These are phyloP conservation scores for Cosmia trapezina DNA, from an alignment of 2,888 invertebrate species.

Conservation along the genomic window DNA sequence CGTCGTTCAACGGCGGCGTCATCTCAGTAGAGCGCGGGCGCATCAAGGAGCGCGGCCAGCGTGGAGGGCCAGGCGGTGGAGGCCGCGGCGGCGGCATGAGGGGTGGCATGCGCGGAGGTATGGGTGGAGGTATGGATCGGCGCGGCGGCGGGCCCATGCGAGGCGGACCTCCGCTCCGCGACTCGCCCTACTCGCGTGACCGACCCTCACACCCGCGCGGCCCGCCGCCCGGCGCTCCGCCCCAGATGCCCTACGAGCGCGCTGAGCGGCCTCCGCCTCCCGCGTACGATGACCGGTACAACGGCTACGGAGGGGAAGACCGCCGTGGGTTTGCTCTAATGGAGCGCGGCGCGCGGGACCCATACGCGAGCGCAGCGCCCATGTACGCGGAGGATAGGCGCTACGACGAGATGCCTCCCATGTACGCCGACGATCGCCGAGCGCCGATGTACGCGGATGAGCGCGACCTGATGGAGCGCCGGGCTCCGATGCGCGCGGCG, in stretches of 20 bases:
- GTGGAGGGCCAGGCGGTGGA: constrained; percentile 86
- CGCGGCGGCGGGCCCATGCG: constrained; percentile 78
- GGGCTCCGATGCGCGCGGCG: constrained; percentile 72
- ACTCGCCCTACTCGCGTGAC: constrained; percentile 80
- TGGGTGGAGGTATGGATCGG: constrained; percentile 80
- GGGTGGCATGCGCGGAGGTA: constrained; percentile 86
- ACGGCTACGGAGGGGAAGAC: constrained; percentile 85
- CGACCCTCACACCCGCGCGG: constrained; percentile 78
- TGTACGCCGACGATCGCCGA: constrained; percentile 76
- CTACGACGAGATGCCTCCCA: constrained; percentile 68
- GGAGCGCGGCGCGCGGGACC: constrained; percentile 82
- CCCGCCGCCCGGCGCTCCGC: constrained; percentile 74
- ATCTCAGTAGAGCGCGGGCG: constrained; percentile 96
- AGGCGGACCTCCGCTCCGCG: constrained; percentile 77
- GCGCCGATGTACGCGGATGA: constrained; percentile 83
- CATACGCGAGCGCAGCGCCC: constrained; percentile 82
- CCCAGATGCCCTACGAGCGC: constrained; percentile 80
- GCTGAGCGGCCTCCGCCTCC: constrained; percentile 73
- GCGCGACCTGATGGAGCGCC: constrained; percentile 82
- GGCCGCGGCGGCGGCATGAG: constrained; percentile 80
- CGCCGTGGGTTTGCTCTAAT: constrained; percentile 85
- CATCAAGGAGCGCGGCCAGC: constrained; percentile 92
- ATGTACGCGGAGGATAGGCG: constrained; percentile 67
- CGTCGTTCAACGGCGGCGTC: constrained; percentile 95
- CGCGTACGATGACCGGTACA: constrained; percentile 85